Evolutionary conservation across 2,113 vertebrate genomes (phyloP).

Genomic region (Myotis yumanensis): DNA sequence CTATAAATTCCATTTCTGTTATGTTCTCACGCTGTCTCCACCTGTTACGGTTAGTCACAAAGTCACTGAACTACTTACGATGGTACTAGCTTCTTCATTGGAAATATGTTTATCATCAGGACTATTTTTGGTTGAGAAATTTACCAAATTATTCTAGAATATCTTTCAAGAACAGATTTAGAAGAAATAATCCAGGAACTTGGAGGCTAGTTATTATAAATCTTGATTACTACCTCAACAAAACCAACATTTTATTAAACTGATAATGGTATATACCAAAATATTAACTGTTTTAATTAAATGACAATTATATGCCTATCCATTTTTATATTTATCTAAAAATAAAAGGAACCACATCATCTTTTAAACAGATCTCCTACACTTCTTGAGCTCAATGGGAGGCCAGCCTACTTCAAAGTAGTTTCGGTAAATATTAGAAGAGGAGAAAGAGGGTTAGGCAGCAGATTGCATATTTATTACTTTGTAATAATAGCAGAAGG

Average conservation of each 20-base stretch:
- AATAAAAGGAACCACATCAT: neutral
- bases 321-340: neutral
- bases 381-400: neutral
- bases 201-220: neutral
- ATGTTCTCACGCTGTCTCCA: neutral
- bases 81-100: neutral
- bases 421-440: neutral
- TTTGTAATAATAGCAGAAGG: neutral
- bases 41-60: neutral
- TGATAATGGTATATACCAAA: neutral
- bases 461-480: neutral
- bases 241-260: neutral
- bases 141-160: slow-evolving; percentile 3
- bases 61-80: neutral
- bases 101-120: neutral
- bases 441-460: neutral
- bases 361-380: neutral
- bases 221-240: neutral
- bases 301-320: neutral
- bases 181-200: neutral
- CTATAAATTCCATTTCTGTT: neutral
- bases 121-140: neutral
- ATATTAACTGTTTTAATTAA: neutral
- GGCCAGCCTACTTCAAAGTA: neutral
- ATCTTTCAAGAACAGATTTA: neutral